A percentile compares a stretch with the other conserved stretches of the same genome.
Evolutionary conservation across 2,888 invertebrate genomes (phyloP).

Genomic region (Plebejus anna): DNA sequence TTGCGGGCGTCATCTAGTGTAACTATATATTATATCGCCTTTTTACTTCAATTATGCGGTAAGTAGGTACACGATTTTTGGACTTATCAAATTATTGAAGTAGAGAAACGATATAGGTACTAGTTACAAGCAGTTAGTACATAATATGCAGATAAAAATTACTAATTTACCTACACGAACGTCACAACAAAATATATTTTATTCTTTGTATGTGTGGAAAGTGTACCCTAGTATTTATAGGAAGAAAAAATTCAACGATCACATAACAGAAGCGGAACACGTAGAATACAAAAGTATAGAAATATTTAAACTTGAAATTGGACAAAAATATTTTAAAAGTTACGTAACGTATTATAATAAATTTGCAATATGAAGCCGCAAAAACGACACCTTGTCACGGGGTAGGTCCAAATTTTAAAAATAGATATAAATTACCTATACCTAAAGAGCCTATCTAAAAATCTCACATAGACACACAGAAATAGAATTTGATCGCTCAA

Average conservation of each 20-base stretch:
- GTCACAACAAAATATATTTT: neutral
- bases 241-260: neutral
- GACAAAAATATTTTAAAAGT: neutral
- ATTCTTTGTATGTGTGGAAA: neutral
- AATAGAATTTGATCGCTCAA: neutral
- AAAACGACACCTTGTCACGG: neutral
- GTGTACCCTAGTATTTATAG: neutral
- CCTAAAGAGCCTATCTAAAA: neutral
- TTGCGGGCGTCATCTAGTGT: too few species aligned
- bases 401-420: neutral
- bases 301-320: neutral
- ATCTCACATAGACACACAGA: neutral
- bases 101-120: too few species aligned
- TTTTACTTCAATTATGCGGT: too few species aligned
- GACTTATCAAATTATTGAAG: too few species aligned
- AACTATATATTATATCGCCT: too few species aligned
- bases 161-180: neutral
- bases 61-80: too few species aligned
- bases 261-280: constrained; percentile 1
- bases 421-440: neutral
- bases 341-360: neutral
- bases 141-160: too few species aligned
- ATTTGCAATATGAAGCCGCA: neutral
- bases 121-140: too few species aligned
- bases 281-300: neutral